Evolutionary conservation across 2,113 vertebrate species (phyloP).

Genomic region (Argyrosomus japonicus): DNA sequence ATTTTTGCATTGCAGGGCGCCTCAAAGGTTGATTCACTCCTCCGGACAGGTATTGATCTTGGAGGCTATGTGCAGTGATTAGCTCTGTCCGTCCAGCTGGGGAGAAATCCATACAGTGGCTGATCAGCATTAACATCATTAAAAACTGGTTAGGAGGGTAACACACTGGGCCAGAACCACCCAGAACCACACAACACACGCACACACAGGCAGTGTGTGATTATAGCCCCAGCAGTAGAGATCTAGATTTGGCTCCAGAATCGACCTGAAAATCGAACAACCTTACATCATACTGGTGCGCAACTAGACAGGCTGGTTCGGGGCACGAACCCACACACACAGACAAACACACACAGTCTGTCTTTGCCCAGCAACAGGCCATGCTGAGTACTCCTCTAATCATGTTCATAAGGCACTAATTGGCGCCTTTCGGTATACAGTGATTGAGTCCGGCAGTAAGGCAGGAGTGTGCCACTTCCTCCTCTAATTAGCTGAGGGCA

Average conservation of each 20-base stretch:
- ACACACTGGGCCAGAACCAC: slow-evolving; percentile 58
- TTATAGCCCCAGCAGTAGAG: slow-evolving; percentile 73
- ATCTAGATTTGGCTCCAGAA: slow-evolving; percentile 77
- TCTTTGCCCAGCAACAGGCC: slow-evolving; percentile 70
- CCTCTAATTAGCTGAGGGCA: slow-evolving; percentile 68
- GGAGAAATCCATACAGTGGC: slow-evolving; percentile 70
- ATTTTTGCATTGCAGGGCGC: slow-evolving; percentile 30
- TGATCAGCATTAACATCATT: slow-evolving; percentile 77
- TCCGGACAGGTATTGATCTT: slow-evolving; percentile 66
- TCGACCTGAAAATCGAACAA: slow-evolving; percentile 79
- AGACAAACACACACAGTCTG: neutral
- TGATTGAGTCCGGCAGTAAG: slow-evolving; percentile 71
- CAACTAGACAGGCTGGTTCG: slow-evolving; percentile 70
- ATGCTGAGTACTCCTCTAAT: slow-evolving; percentile 67
- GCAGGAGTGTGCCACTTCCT: slow-evolving; percentile 70
- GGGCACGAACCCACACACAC: slow-evolving; percentile 21
- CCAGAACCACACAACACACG: slow-evolving; percentile 48
- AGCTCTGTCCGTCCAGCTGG: slow-evolving; percentile 63
- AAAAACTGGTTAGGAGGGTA: slow-evolving; percentile 65
- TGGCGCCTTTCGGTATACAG: slow-evolving; percentile 73
- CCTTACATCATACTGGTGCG: slow-evolving; percentile 72
- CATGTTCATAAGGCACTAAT: slow-evolving; percentile 73
- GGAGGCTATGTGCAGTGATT: slow-evolving; percentile 67
- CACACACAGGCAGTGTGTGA: slow-evolving; percentile 56
- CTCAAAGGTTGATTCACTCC: slow-evolving; percentile 59